Evolutionary conservation across 2,113 vertebrate species (phyloP).

Genomic region (Rousettus leschenaultii): DNA sequence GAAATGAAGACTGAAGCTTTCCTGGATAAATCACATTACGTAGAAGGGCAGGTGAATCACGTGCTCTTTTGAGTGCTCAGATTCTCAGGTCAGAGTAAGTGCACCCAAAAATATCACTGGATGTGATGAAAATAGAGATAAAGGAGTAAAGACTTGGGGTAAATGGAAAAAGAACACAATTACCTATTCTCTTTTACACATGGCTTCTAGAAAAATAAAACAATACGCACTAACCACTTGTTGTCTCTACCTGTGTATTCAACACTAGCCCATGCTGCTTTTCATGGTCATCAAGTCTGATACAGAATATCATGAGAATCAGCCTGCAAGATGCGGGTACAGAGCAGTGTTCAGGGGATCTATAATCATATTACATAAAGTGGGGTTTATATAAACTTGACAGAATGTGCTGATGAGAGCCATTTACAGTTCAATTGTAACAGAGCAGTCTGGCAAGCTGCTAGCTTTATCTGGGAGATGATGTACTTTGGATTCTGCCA

Average conservation of each 20-base stretch:
- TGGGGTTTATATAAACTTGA: constrained; percentile 77
- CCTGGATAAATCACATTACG: not conserved
- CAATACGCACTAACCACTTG: not conserved
- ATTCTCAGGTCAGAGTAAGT: not conserved
- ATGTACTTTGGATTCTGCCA: constrained; percentile 75
- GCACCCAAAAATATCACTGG: not conserved
- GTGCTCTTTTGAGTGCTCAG: not conserved
- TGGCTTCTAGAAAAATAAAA: constrained; percentile 20
- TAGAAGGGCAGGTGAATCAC: not conserved
- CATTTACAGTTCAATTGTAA: constrained; percentile 79
- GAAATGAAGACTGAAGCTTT: not conserved
- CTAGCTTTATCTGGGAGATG: constrained; percentile 74
- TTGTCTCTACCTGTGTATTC: not conserved
- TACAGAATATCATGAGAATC: constrained; percentile 46
- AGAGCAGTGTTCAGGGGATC: constrained; percentile 60
- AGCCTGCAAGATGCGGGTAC: constrained; percentile 61
- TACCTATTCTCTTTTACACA: not conserved
- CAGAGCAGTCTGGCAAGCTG: constrained; percentile 75
- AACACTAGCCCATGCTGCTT: not conserved
- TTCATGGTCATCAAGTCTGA: not conserved
- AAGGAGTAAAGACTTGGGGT: not conserved
- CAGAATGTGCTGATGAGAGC: constrained; percentile 78
- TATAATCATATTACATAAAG: constrained; percentile 76
- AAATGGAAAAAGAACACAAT: not conserved
- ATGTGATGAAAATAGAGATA: not conserved